Percentiles rank a stretch among this genome's conserved stretches.
phyloP scores from a whole-genome alignment of 2,113 vertebrate species.

The Otus sunia region DNA sequence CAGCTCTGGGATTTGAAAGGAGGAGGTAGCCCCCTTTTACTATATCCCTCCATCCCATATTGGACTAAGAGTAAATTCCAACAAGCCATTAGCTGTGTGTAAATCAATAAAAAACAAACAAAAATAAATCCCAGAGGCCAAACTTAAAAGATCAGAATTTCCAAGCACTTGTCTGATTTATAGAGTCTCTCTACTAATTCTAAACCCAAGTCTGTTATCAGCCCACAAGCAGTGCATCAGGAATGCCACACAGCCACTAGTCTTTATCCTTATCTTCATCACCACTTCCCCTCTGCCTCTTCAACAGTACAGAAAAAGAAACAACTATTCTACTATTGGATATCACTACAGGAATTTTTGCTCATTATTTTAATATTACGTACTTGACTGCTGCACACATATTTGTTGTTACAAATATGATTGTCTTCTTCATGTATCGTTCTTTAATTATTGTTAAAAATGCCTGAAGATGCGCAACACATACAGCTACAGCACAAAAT shows the following conservation, averaged over 20 bases:
- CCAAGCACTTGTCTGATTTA: slow-evolving; percentile 31
- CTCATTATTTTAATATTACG: neutral
- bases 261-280: slow-evolving; percentile 3
- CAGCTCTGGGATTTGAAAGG: slow-evolving; percentile 14
- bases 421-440: neutral
- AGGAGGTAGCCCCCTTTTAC: neutral
- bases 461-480: neutral
- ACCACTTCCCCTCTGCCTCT: neutral
- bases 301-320: neutral
- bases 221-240: neutral
- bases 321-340: neutral
- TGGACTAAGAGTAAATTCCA: slow-evolving; percentile 45
- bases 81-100: slow-evolving; percentile 16
- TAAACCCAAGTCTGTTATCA: neutral
- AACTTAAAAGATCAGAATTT: slow-evolving; percentile 25
- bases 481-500: neutral
- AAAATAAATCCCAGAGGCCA: slow-evolving; percentile 48
- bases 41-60: slow-evolving; percentile 42
- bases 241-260: neutral
- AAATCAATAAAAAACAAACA: slow-evolving; percentile 52
- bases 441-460: neutral
- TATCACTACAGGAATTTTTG: neutral
- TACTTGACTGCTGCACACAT: neutral
- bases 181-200: neutral
- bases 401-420: neutral